Conservation (phyloP, 2,797 vertebrate genomes). For the Cirrhinus mrigala region DNA sequence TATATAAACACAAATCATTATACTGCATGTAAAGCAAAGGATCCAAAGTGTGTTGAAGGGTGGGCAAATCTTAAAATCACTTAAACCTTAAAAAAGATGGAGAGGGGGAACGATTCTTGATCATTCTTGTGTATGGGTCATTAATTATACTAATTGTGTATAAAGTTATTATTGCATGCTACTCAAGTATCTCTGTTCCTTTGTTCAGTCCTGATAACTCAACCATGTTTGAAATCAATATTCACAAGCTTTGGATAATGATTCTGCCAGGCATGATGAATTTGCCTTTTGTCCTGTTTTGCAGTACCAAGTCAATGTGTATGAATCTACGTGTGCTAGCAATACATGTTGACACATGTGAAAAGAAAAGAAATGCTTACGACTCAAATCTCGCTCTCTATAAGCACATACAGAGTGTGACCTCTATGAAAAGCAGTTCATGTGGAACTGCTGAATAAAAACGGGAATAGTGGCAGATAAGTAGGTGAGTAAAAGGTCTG, state of each 20-base stretch:
- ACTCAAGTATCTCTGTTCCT: conserved; percentile 16
- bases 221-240: conserved; percentile 49
- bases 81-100: conserved; percentile 3
- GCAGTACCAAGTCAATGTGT: conserved; percentile 17
- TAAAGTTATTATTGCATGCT: conserved; percentile 21
- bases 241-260: conserved; percentile 38
- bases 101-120: background rate
- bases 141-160: conserved; percentile 26
- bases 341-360: conserved; percentile 29
- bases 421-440: conserved; percentile 5
- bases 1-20: background rate
- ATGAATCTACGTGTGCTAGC: conserved; percentile 4
- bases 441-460: conserved; percentile 31
- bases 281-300: conserved; percentile 31
- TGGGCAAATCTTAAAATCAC: background rate
- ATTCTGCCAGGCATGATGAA: conserved; percentile 40
- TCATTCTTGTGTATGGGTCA: conserved; percentile 11
- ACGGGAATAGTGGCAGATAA: background rate
- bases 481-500: conserved; percentile 15
- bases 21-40: background rate
- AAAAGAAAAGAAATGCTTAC: conserved; percentile 39
- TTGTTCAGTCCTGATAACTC: conserved; percentile 24
- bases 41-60: background rate
- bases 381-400: background rate
- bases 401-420: conserved; percentile 6